phyloP scores from a whole-genome alignment of 53 echinoderm and acorn worm genomes.

The Apostichopus leukothele region DNA sequence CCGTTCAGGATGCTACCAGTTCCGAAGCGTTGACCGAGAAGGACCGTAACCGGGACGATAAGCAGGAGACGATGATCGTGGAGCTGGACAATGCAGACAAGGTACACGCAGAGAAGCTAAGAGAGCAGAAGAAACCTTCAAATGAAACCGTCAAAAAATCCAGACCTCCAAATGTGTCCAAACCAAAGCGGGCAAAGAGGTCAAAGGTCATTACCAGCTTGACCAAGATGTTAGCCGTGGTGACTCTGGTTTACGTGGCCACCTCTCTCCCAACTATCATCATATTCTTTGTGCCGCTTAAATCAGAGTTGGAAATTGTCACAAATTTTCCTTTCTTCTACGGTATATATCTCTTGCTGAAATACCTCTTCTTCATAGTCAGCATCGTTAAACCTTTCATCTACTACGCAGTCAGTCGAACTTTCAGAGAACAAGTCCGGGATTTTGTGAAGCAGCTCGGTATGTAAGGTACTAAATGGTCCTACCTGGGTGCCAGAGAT shows the following conservation, averaged over 20 bases:
- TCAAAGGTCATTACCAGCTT: conserved; percentile 42
- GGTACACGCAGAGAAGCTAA: too few species aligned
- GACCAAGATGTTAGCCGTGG: conserved; percentile 28
- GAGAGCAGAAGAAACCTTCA: background rate
- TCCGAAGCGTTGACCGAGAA: too few species aligned
- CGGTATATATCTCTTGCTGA: conserved; percentile 5
- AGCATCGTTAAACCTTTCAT: conserved; percentile 35
- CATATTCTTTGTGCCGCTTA: conserved; percentile 17
- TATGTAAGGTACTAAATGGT: background rate
- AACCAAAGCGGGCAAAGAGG: conserved; percentile 2
- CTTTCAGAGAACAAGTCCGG: conserved; percentile 30
- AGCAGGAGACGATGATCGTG: background rate
- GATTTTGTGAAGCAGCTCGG: conserved; percentile 16
- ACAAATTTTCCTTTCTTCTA: background rate
- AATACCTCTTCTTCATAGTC: conserved; percentile 33
- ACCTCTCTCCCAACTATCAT: conserved; percentile 34
- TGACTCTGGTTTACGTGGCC: conserved; percentile 25
- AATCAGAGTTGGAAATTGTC: background rate
- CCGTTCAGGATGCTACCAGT: background rate
- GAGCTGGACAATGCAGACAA: background rate
- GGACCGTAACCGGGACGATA: background rate
- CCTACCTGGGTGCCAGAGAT: background rate
- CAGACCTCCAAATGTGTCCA: background rate
- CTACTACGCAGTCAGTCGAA: conserved; percentile 38
- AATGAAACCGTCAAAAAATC: background rate